Evolutionary conservation across 2,888 invertebrate species (phyloP).

Genomic region (Acrobasis repandana): DNA sequence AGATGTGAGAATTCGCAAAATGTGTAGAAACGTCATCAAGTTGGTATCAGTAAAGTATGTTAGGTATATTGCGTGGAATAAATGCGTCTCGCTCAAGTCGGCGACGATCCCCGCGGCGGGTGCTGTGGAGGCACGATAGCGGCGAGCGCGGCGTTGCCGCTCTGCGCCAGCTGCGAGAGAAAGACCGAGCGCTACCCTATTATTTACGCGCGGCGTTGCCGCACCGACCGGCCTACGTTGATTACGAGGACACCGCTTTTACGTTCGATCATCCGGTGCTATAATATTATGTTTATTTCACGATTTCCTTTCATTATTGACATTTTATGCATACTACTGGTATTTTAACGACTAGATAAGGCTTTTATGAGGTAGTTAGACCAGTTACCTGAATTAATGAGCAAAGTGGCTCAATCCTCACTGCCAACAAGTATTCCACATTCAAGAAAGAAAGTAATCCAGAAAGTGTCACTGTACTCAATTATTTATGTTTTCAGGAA

Average conservation of each 20-base stretch:
- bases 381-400: constrained; percentile 50
- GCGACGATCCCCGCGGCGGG: constrained; percentile 52
- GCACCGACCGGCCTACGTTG: constrained; percentile 77
- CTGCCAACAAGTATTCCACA: constrained; percentile 33
- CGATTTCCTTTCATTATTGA: constrained; percentile 40
- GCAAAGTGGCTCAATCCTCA: constrained; percentile 34
- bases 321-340: constrained; percentile 35
- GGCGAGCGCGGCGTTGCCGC: constrained; percentile 74
- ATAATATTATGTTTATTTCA: constrained; percentile 52
- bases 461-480: constrained; percentile 28
- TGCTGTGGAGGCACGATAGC: constrained; percentile 59
- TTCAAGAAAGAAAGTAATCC: constrained; percentile 34
- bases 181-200: constrained; percentile 82
- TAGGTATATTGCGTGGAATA: constrained; percentile 74
- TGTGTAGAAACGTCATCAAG: constrained; percentile 54
- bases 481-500: constrained; percentile 50
- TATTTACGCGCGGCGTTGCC: constrained; percentile 83
- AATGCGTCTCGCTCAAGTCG: constrained; percentile 65
- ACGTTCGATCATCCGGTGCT: constrained; percentile 77
- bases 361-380: constrained; percentile 27
- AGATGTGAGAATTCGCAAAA: constrained; percentile 37
- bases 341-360: constrained; percentile 31
- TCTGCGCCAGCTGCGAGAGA: constrained; percentile 81
- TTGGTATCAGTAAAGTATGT: constrained; percentile 54
- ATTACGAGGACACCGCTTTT: constrained; percentile 83